These are phyloP conservation scores for Paedocypris micromegethes DNA, from an alignment of 2,797 vertebrate genomes.

Conservation along the genomic window DNA sequence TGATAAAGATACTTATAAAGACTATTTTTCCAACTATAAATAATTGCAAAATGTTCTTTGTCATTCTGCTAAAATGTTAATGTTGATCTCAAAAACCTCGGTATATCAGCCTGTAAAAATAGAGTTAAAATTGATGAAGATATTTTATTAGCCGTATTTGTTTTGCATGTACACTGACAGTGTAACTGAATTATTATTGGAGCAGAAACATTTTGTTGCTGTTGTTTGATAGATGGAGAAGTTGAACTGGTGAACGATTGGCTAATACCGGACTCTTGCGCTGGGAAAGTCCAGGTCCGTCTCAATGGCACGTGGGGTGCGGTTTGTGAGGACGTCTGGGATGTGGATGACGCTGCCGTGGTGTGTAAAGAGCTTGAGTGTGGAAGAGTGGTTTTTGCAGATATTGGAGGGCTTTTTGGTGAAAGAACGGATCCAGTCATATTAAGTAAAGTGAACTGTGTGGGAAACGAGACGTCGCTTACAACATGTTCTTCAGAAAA, in stretches of 20 bases:
- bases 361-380: constrained; percentile 39
- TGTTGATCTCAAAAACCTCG: too few species aligned
- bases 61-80: too few species aligned
- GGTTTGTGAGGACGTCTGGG: constrained; percentile 37
- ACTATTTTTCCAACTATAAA: too few species aligned
- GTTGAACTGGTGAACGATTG: constrained; percentile 22
- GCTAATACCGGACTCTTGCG: background rate
- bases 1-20: too few species aligned
- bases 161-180: too few species aligned
- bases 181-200: too few species aligned
- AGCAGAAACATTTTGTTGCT: background rate
- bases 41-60: too few species aligned
- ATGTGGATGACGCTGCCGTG: constrained; percentile 19
- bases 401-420: constrained; percentile 9
- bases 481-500: background rate
- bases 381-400: constrained; percentile 14
- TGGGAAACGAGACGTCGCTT: background rate
- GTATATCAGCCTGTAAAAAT: too few species aligned
- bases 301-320: background rate
- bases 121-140: too few species aligned
- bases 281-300: constrained; percentile 31
- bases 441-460: constrained; percentile 18
- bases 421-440: background rate
- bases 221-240: background rate
- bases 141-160: too few species aligned